Evolutionary conservation across 2,888 invertebrate genomes (phyloP).

Genomic region (Callyntrura sp.): DNA sequence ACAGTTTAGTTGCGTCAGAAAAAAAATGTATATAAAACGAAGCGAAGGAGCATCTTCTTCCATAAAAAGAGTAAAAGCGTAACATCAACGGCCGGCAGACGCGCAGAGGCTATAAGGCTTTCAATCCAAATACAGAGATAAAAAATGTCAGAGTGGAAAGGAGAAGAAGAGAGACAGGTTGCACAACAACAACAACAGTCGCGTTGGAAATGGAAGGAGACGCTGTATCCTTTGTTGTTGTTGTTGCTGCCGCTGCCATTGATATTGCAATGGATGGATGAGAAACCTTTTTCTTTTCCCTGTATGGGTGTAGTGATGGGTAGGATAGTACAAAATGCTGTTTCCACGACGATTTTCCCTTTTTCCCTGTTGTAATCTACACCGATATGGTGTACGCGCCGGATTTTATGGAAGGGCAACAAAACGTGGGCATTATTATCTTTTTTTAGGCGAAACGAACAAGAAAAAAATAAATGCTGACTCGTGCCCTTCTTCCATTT

Average conservation of each 20-base stretch:
- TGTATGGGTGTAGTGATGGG: too few relatives aligned
- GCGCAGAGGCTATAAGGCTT: conserved; percentile 22
- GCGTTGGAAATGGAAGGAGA: too few relatives aligned
- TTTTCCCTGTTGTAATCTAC: not conserved
- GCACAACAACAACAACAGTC: too few relatives aligned
- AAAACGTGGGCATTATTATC: too few relatives aligned
- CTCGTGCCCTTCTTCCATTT: conserved; percentile 29
- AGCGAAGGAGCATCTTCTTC: not conserved
- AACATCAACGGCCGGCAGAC: not conserved
- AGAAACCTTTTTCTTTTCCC: not conserved
- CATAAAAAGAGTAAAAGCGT: not conserved
- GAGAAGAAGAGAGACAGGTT: not conserved
- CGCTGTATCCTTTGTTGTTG: not conserved
- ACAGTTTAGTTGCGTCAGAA: conserved; percentile 36
- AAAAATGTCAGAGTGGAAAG: not conserved
- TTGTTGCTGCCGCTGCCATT: not conserved
- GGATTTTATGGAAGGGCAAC: too few relatives aligned
- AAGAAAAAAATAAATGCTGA: conserved; percentile 26
- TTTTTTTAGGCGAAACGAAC: not conserved
- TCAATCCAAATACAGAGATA: conserved; percentile 1
- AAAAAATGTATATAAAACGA: not conserved
- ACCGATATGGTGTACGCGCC: too few relatives aligned
- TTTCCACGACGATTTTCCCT: too few relatives aligned
- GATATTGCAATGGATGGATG: not conserved
- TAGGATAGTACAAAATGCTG: too few relatives aligned